Evolutionary conservation across 2,113 vertebrate genomes (phyloP).

Genomic region (Hemicordylus capensis): DNA sequence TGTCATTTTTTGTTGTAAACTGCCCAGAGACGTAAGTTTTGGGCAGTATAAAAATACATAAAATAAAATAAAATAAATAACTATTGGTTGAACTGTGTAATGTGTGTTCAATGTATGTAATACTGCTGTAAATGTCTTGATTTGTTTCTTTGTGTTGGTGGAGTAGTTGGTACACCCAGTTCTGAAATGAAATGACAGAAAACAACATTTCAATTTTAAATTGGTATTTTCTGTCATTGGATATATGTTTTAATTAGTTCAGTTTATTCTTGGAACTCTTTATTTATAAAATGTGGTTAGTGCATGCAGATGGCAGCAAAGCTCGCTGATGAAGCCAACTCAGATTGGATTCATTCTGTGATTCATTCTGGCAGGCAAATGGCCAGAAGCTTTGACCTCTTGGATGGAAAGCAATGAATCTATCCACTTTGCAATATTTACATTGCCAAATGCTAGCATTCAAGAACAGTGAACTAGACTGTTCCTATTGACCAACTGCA

Average conservation of each 20-base stretch:
- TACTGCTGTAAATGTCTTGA: too few relatives aligned
- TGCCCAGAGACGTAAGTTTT: too few relatives aligned
- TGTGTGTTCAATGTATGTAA: too few relatives aligned
- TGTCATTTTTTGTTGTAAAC: too few relatives aligned
- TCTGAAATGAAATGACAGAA: neutral
- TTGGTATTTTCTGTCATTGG: neutral
- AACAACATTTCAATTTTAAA: neutral
- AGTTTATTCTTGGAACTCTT: neutral
- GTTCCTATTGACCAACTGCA: neutral
- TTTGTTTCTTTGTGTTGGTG: neutral
- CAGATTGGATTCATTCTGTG: neutral
- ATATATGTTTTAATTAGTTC: neutral
- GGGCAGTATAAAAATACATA: too few relatives aligned
- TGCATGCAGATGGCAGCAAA: neutral
- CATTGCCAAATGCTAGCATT: neutral
- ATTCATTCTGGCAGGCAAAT: neutral
- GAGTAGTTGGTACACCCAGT: neutral
- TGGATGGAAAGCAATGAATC: neutral
- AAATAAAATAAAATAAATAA: too few relatives aligned
- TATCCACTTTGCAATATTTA: neutral
- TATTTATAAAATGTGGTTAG: neutral
- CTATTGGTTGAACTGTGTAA: neutral
- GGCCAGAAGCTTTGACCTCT: neutral
- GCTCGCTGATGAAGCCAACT: neutral
- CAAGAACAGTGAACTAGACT: neutral